Evolutionary conservation across 2,797 vertebrate species (phyloP).

Genomic region (Kryptolebias ocellatus): DNA sequence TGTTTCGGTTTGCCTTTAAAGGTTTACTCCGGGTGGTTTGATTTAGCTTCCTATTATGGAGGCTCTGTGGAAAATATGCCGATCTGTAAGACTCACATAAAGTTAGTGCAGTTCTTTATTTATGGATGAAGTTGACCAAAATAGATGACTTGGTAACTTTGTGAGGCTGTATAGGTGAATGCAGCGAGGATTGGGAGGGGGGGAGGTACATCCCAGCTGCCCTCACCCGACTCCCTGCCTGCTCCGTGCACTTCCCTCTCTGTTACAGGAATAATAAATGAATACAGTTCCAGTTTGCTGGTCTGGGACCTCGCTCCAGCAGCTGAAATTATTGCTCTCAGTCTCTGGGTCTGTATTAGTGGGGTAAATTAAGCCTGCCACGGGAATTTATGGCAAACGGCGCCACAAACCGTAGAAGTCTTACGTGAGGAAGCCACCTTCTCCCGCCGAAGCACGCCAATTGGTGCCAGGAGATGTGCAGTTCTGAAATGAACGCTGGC

Average conservation of each 20-base stretch:
- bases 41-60: background rate
- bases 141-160: constrained; percentile 34
- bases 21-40: too few species aligned
- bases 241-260: constrained; percentile 11
- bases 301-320: constrained; percentile 27
- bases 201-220: constrained; percentile 15
- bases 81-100: constrained; percentile 20
- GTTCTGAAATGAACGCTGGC: constrained; percentile 61
- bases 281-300: constrained; percentile 41
- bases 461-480: constrained; percentile 48
- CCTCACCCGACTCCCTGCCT: constrained; percentile 25
- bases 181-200: background rate
- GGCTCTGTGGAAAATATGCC: constrained; percentile 11
- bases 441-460: constrained; percentile 28
- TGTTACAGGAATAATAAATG: constrained; percentile 27
- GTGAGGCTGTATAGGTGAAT: constrained; percentile 3
- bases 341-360: constrained; percentile 13
- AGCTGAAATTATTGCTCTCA: constrained; percentile 33
- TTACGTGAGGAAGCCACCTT: constrained; percentile 9
- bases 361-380: constrained; percentile 16
- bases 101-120: constrained; percentile 31
- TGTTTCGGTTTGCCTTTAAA: too few species aligned
- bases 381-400: constrained; percentile 38
- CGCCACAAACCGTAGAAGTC: constrained; percentile 10
- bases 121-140: constrained; percentile 42